phyloP scores from a whole-genome alignment of 2,113 vertebrate species.

The Fukomys damarensis region DNA sequence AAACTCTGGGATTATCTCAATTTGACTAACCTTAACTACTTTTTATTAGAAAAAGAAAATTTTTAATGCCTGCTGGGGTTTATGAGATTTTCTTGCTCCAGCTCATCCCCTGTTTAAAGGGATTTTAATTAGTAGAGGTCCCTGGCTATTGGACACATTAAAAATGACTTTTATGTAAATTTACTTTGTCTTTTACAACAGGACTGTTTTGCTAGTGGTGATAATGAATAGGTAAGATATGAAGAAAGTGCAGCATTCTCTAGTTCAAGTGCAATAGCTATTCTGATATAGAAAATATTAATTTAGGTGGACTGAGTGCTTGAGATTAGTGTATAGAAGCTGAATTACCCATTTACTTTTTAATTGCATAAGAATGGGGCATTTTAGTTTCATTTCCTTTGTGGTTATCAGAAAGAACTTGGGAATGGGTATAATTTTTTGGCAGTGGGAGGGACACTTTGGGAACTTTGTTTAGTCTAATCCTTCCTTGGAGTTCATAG shows the following conservation, averaged over 20 bases:
- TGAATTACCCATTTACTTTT: constrained; percentile 7
- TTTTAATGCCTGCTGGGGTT: background rate
- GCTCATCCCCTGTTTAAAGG: background rate
- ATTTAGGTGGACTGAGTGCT: background rate
- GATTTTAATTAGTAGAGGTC: background rate
- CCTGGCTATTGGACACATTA: background rate
- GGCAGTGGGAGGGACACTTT: background rate
- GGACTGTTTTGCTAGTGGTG: background rate
- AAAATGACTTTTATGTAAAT: constrained; percentile 62
- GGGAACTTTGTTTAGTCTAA: constrained; percentile 42
- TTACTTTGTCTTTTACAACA: constrained; percentile 64
- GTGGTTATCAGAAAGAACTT: constrained; percentile 24
- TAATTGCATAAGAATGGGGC: background rate
- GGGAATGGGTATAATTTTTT: background rate
- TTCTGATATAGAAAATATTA: background rate
- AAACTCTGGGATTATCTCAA: background rate
- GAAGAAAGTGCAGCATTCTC: constrained; percentile 2
- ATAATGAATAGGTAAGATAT: background rate
- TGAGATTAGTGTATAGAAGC: background rate
- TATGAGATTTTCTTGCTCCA: background rate
- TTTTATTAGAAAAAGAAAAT: constrained; percentile 29
- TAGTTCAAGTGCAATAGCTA: background rate
- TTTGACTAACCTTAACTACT: constrained; percentile 27
- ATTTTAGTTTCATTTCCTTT: background rate
- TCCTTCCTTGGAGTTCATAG: constrained; percentile 29